phyloP scores from a whole-genome alignment of 2,888 invertebrate species.

The Morpho deidamia region DNA sequence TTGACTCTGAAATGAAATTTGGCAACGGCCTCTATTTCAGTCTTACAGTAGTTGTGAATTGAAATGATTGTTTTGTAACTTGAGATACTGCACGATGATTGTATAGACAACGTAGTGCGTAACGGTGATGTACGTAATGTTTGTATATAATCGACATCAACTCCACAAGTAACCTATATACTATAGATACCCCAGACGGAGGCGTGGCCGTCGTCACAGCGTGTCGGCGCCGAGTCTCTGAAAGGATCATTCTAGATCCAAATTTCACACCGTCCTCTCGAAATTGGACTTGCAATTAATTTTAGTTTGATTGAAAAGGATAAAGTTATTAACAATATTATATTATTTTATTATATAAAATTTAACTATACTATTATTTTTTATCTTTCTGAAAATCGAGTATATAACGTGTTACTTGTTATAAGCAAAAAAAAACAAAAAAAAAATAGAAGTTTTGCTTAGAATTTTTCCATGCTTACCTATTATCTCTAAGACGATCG shows the following conservation, averaged over 20 bases:
- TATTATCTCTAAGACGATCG: too few species aligned
- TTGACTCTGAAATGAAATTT: slow-evolving; percentile 1
- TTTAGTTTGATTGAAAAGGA: background rate
- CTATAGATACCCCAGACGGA: slow-evolving; percentile 32
- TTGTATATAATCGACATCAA: slow-evolving; percentile 14
- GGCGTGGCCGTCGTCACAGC: slow-evolving; percentile 69
- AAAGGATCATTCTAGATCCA: slow-evolving; percentile 45
- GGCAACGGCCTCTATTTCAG: slow-evolving; percentile 8
- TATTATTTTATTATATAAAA: too few species aligned
- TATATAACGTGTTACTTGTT: too few species aligned
- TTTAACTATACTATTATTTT: too few species aligned
- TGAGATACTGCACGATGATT: background rate
- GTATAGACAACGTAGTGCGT: background rate
- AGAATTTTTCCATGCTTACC: too few species aligned
- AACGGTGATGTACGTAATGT: slow-evolving; percentile 8
- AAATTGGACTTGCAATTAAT: slow-evolving; percentile 13
- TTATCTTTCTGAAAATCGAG: too few species aligned
- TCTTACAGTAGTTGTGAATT: background rate
- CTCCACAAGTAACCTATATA: slow-evolving; percentile 17
- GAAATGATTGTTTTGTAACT: slow-evolving; percentile 5
- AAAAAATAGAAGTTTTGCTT: too few species aligned
- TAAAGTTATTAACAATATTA: too few species aligned
- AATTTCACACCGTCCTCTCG: slow-evolving; percentile 23
- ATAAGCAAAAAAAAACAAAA: too few species aligned
- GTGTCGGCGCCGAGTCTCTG: slow-evolving; percentile 60